phyloP scores from a whole-genome alignment of 2,113 vertebrate genomes.

The Corapipo altera region DNA sequence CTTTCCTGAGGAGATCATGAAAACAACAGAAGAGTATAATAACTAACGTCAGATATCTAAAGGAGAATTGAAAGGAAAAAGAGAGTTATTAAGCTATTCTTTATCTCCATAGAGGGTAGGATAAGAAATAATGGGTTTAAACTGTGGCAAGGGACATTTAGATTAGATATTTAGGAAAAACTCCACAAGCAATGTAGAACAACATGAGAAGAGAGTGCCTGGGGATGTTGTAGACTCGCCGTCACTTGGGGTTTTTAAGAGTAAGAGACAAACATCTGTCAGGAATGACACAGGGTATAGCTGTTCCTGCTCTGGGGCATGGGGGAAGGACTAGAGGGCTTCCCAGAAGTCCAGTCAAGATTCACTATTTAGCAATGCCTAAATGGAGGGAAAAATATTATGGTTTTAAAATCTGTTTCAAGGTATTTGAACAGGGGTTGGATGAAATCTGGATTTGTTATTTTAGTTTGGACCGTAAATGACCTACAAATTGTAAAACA shows the following conservation, averaged over 20 bases:
- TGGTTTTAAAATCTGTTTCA: neutral
- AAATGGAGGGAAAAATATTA: neutral
- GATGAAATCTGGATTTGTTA: neutral
- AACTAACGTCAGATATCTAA: neutral
- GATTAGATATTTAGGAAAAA: neutral
- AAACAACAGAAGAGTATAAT: neutral
- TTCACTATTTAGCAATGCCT: neutral
- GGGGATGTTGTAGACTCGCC: neutral
- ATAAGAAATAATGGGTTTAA: neutral
- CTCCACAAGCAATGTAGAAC: neutral
- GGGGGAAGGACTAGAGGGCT: neutral
- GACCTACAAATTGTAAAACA: neutral
- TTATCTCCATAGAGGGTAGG: neutral
- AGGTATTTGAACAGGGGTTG: neutral
- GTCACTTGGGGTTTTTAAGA: neutral
- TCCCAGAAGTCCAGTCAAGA: neutral
- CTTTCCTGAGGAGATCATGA: neutral
- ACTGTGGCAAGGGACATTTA: neutral
- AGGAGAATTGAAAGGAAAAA: neutral
- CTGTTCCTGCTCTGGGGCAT: neutral
- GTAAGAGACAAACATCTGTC: conserved; percentile 26
- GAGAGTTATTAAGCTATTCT: neutral
- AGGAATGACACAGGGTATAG: neutral
- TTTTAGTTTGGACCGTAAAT: neutral
- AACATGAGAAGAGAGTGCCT: neutral